These are phyloP conservation scores for Pandemis corylana DNA, from an alignment of 2,888 invertebrate genomes.

Conservation along the genomic window DNA sequence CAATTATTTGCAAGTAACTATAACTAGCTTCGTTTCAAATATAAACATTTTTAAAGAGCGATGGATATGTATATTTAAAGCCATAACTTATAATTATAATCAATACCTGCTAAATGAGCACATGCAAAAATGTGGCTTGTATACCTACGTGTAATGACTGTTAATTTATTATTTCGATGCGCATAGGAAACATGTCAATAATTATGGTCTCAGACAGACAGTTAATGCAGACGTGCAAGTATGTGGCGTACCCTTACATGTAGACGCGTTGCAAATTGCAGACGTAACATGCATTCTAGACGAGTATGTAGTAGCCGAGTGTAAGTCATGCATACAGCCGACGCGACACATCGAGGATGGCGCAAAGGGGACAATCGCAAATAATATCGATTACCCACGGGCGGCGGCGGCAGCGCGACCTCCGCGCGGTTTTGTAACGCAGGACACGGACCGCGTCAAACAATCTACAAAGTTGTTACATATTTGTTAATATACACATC, in stretches of 20 bases:
- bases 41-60: too few species aligned
- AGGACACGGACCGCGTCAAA: slow-evolving; percentile 50
- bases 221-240: slow-evolving; percentile 39
- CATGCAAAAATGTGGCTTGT: slow-evolving; percentile 2
- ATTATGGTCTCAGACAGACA: slow-evolving; percentile 31
- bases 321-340: slow-evolving; percentile 28
- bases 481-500: slow-evolving; percentile 34
- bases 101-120: not conserved
- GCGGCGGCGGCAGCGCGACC: slow-evolving; percentile 11
- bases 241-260: slow-evolving; percentile 34
- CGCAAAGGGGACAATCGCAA: slow-evolving; percentile 63
- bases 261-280: slow-evolving; percentile 31
- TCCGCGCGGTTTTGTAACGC: slow-evolving; percentile 49
- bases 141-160: slow-evolving; percentile 16
- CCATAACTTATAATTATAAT: too few species aligned
- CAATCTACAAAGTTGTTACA: slow-evolving; percentile 35
- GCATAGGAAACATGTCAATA: slow-evolving; percentile 12
- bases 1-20: not conserved
- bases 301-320: slow-evolving; percentile 19
- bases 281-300: slow-evolving; percentile 33
- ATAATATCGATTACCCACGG: slow-evolving; percentile 67
- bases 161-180: slow-evolving; percentile 25
- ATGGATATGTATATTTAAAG: not conserved
- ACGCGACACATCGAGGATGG: slow-evolving; percentile 31
- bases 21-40: too few species aligned